Percentiles rank a stretch among this genome's conserved stretches.
Evolutionary conservation across 2,888 invertebrate species (phyloP).

Genomic region (Chirona hameri): DNA sequence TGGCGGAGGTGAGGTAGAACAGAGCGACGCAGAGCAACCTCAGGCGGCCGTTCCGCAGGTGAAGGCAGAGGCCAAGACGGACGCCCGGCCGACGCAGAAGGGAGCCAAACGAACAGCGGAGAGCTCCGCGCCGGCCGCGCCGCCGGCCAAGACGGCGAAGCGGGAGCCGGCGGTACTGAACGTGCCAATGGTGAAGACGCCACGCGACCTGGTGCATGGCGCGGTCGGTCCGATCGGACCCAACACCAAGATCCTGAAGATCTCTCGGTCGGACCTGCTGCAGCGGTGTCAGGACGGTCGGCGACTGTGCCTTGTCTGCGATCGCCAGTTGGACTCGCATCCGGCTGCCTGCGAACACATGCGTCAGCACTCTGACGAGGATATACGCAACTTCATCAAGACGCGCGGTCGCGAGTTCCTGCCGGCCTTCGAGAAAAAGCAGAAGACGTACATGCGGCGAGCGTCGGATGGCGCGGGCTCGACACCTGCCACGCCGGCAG

Average conservation of each 20-base stretch:
- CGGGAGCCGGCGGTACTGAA: background rate
- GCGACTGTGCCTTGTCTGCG: background rate
- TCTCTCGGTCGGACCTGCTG: conserved; percentile 9
- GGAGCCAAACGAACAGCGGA: background rate
- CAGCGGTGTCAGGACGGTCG: no score
- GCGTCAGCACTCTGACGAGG: conserved; percentile 9
- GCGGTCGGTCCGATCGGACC: background rate
- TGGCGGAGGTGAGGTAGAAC: background rate
- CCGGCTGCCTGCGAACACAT: background rate
- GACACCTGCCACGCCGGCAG: background rate
- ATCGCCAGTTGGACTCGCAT: background rate
- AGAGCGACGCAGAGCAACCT: no score
- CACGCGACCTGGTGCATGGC: background rate
- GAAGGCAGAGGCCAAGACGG: background rate
- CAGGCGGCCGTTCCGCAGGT: background rate
- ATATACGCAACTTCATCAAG: conserved; percentile 10
- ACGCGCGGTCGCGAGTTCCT: conserved; percentile 27
- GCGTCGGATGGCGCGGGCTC: background rate
- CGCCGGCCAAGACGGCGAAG: background rate
- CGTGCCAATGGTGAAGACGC: background rate
- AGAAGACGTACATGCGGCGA: background rate
- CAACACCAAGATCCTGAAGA: conserved; percentile 23
- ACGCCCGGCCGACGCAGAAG: background rate
- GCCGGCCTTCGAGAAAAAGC: background rate
- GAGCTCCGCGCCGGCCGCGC: background rate